phyloP scores from a whole-genome alignment of 2,113 vertebrate species.

The Cercocebus atys region DNA sequence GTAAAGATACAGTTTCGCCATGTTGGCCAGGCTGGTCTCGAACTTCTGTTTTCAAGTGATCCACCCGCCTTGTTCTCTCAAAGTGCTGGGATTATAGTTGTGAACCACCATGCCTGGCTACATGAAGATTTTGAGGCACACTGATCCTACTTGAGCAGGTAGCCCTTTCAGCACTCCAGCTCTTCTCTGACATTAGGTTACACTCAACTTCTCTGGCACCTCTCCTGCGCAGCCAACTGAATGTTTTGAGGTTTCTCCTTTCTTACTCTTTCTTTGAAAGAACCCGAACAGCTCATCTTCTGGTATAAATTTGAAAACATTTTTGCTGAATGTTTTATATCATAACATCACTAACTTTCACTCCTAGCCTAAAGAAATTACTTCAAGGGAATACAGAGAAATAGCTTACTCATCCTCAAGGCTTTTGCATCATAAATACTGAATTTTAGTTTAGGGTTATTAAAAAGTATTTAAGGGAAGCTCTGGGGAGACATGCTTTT shows the following conservation, averaged over 20 bases:
- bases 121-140: not conserved
- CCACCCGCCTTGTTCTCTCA: no score
- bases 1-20: no score
- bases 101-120: no score
- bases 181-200: not conserved
- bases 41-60: no score
- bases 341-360: not conserved
- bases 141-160: not conserved
- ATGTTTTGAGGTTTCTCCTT: not conserved
- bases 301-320: not conserved
- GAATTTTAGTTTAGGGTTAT: slow-evolving; percentile 7
- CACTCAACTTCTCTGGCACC: not conserved
- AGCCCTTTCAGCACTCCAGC: not conserved
- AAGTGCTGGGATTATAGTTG: no score
- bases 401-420: not conserved
- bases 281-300: not conserved
- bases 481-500: not conserved
- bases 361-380: not conserved
- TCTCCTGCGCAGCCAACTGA: not conserved
- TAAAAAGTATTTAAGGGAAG: not conserved
- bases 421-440: not conserved
- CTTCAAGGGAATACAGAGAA: not conserved
- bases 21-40: no score
- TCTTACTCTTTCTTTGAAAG: not conserved
- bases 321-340: not conserved